Conservation (phyloP, 2,797 vertebrate species). For the Myiotriccus ornatus region DNA sequence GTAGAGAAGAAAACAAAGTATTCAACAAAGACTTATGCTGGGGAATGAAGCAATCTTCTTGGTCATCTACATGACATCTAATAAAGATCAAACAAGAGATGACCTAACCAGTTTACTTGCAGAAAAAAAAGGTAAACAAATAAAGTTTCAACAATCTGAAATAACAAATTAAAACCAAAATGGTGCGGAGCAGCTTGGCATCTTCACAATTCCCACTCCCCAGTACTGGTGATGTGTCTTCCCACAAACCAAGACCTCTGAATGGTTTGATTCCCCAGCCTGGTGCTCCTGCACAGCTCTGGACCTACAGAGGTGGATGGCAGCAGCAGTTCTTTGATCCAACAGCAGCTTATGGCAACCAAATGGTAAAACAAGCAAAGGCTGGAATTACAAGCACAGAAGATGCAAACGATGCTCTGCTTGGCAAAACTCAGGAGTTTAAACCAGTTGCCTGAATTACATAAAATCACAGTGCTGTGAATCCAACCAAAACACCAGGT, state of each 20-base stretch:
- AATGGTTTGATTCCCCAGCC: neutral
- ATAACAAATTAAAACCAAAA: neutral
- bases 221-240: neutral
- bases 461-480: neutral
- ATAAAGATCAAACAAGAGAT: conserved; percentile 1
- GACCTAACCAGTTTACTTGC: neutral
- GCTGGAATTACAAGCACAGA: neutral
- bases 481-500: neutral
- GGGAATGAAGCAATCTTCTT: neutral
- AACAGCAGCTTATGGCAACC: neutral
- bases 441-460: neutral
- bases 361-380: neutral
- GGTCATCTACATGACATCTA: neutral
- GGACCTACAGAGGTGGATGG: accelerated
- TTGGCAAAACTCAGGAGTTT: neutral
- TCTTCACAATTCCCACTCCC: neutral
- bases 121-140: neutral
- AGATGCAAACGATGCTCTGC: neutral
- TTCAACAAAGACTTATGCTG: neutral
- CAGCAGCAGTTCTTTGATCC: neutral
- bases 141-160: neutral
- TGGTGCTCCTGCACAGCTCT: neutral
- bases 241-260: neutral
- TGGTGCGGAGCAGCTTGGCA: neutral
- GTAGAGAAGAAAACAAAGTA: conserved; percentile 36